These are phyloP conservation scores for Solen grandis DNA, from an alignment of 1,140 invertebrate species.

Conservation along the genomic window DNA sequence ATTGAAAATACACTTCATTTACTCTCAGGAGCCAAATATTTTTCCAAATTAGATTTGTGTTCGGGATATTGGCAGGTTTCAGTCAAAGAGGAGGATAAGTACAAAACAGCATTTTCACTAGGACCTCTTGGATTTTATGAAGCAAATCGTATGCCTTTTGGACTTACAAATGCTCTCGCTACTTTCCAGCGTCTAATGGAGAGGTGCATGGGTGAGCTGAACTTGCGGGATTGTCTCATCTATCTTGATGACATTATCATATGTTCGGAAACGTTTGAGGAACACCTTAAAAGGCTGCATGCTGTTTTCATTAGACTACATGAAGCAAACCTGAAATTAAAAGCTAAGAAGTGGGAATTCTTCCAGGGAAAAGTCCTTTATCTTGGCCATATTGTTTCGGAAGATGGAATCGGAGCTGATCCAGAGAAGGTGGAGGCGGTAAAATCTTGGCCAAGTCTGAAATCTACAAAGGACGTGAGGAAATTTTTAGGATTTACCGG, in stretches of 20 bases:
- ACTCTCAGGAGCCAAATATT: too few species aligned
- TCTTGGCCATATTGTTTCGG: not conserved
- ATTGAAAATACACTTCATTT: too few species aligned
- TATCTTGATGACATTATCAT: too few species aligned
- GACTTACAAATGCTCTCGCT: slow-evolving; percentile 3
- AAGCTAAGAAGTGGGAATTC: not conserved
- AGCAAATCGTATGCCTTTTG: slow-evolving; percentile 22
- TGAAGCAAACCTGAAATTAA: not conserved
- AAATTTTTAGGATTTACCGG: slow-evolving; percentile 81
- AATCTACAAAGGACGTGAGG: slow-evolving; percentile 75
- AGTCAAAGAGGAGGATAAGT: slow-evolving; percentile 19
- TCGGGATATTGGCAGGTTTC: too few species aligned
- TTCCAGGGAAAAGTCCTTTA: not conserved
- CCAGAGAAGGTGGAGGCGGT: slow-evolving; percentile 79
- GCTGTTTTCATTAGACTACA: not conserved
- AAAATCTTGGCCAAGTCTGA: slow-evolving; percentile 62
- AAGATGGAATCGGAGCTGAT: too few species aligned
- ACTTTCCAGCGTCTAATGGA: slow-evolving; percentile 24
- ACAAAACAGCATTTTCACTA: slow-evolving; percentile 26
- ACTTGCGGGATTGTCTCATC: too few species aligned
- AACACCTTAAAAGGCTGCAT: not conserved
- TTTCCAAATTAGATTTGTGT: too few species aligned
- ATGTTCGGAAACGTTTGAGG: slow-evolving; percentile 1
- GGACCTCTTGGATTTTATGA: slow-evolving; percentile 8
- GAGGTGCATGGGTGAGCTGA: too few species aligned